Conservation (phyloP, 2,888 invertebrate species). For the Pachliopta kotzebuea region DNA sequence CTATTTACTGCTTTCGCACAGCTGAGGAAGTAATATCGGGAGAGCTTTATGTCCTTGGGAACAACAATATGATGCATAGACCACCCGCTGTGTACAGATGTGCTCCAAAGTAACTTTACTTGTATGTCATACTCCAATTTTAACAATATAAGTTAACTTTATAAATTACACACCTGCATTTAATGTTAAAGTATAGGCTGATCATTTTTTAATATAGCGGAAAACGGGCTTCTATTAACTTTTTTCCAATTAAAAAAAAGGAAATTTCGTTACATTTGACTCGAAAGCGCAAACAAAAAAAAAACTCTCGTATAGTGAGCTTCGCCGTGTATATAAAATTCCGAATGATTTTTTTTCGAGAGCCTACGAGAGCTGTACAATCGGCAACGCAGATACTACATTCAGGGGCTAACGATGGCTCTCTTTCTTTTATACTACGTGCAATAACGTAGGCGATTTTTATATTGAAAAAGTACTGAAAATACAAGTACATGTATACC, state of each 20-base stretch:
- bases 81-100: background rate
- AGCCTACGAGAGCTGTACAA: background rate
- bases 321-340: background rate
- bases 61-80: background rate
- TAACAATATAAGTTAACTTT: too few relatives aligned
- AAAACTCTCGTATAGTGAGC: too few relatives aligned
- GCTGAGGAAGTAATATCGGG: slow-evolving; percentile 17
- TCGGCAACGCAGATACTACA: slow-evolving; percentile 11
- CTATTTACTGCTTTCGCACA: slow-evolving; percentile 22
- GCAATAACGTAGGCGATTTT: background rate
- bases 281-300: too few relatives aligned
- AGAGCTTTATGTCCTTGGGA: background rate
- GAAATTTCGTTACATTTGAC: too few relatives aligned
- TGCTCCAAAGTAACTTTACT: too few relatives aligned
- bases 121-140: too few relatives aligned
- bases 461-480: background rate
- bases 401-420: slow-evolving; percentile 16
- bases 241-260: too few relatives aligned
- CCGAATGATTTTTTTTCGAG: background rate
- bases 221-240: too few relatives aligned
- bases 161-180: too few relatives aligned
- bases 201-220: too few relatives aligned
- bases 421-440: background rate
- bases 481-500: background rate
- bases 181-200: too few relatives aligned